These are phyloP conservation scores for Acanthosepion lycidas DNA, from an alignment of 2,888 invertebrate species.

Conservation along the genomic window DNA sequence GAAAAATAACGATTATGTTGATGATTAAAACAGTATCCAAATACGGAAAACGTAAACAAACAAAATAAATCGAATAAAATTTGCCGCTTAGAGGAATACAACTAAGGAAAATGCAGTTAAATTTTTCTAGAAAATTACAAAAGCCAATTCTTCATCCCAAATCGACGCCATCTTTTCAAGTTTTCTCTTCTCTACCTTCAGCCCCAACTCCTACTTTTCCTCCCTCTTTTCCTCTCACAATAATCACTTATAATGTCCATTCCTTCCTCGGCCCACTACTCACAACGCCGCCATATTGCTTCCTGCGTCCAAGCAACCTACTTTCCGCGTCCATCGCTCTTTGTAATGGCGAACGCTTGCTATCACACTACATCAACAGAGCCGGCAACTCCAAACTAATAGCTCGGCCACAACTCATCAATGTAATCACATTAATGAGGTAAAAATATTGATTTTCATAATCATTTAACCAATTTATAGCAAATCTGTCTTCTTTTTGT, in stretches of 20 bases:
- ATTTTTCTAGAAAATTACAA: constrained; percentile 4
- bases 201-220: not conserved
- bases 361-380: not conserved
- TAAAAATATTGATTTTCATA: constrained; percentile 33
- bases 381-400: not conserved
- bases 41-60: not conserved
- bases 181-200: not conserved
- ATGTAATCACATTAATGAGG: constrained; percentile 33
- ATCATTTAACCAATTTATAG: not conserved
- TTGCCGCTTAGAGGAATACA: not conserved
- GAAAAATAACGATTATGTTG: not conserved
- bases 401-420: constrained; percentile 17
- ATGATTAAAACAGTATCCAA: not conserved
- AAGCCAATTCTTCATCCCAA: not conserved
- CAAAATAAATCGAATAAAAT: not conserved
- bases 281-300: not conserved
- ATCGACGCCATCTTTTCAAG: not conserved
- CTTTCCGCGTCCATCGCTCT: not conserved
- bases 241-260: not conserved
- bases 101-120: not conserved
- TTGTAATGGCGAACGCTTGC: constrained; percentile 33
- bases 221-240: not conserved
- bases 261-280: not conserved
- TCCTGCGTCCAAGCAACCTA: not conserved
- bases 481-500: not conserved